Conservation (phyloP, 1,140 invertebrate genomes). For the Bombus affinis region DNA sequence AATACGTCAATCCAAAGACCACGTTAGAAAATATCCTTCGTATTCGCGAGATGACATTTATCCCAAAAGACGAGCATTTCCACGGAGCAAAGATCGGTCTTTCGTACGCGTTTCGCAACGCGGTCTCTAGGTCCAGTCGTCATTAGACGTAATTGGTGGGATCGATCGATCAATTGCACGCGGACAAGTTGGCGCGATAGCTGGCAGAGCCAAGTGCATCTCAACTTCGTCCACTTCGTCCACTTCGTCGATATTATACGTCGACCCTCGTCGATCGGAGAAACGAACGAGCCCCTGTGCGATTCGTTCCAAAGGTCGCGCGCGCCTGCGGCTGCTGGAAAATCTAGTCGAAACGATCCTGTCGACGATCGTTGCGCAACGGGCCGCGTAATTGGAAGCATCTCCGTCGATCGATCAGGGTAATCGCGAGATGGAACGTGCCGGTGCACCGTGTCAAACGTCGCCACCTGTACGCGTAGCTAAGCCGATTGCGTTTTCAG, state of each 20-base stretch:
- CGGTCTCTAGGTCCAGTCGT: not conserved
- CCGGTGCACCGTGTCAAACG: slow-evolving; percentile 54
- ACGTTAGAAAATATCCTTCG: not conserved
- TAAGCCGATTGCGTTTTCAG: slow-evolving; percentile 74
- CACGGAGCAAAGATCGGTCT: not conserved
- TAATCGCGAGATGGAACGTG: slow-evolving; percentile 39
- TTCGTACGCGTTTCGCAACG: slow-evolving; percentile 18
- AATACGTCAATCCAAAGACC: too few species aligned
- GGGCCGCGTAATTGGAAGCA: slow-evolving; percentile 43
- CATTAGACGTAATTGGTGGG: slow-evolving; percentile 45
- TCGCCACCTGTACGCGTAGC: slow-evolving; percentile 76
- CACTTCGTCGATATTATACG: not conserved
- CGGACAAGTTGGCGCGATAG: not conserved
- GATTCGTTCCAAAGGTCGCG: slow-evolving; percentile 37
- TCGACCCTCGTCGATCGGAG: not conserved
- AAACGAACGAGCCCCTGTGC: not conserved
- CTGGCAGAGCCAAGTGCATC: not conserved
- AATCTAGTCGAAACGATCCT: slow-evolving; percentile 18
- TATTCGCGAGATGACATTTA: not conserved
- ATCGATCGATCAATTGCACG: slow-evolving; percentile 43
- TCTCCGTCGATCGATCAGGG: slow-evolving; percentile 33
- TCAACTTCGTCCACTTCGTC: not conserved
- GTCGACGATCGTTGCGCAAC: slow-evolving; percentile 34
- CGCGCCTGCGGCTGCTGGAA: not conserved
- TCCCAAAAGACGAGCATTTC: not conserved